Base-by-base conservation (phyloP, 1,140 invertebrate species). In the Drosophila nebulosa region DNA sequence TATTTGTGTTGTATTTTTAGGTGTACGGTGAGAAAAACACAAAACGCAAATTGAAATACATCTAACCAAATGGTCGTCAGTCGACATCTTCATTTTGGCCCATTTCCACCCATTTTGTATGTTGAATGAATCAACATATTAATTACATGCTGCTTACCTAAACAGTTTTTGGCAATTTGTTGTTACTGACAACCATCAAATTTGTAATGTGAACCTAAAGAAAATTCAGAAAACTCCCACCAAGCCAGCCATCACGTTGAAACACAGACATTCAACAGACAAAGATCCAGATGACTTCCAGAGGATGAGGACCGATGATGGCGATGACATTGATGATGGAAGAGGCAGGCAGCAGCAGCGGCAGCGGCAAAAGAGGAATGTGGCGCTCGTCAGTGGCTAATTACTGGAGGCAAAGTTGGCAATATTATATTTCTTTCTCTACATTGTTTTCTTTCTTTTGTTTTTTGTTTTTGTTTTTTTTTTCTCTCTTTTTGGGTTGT, bases 71-170 rank as follows among this genome's bases (percentile, higher is more conserved):
- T 39, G 35, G 14, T 46, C 2, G 3, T 30, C 27, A 6, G 27
- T 9, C n/a, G n/a, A 36, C n/a, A n/a, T 36, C 35, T 36, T 14
- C 35, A 36, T 14, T n/a, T n/a, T 36, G 12, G 12, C 42, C 71
- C n/a, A n/a, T n/a, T n/a, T n/a, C 61, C 53, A 18, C 51, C 35
- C 39, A 27, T 16, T 60, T 32, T 14, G 18, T 14, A 21, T 7
- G 21, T 26, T 27, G 21, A 55, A 22, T 51, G 64, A 61, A 65
- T 61, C 74, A 74, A 67, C 74, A 81, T 83, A 83, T 83, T 83
- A 83, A 83, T 83, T 83, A 83, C 74, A 62, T 4, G 70, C 60
- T 78, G 65, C 70, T 78, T 78, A 78, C 56, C 69, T 64, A 70
- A 75, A 64, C 74, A 66, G 56, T 76, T 60, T 56, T 51, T 71